Evolutionary conservation across 1,140 invertebrate genomes (phyloP), one percentile per base, ranked within the genome.

Genomic region (Mactra quadrangularis): DNA sequence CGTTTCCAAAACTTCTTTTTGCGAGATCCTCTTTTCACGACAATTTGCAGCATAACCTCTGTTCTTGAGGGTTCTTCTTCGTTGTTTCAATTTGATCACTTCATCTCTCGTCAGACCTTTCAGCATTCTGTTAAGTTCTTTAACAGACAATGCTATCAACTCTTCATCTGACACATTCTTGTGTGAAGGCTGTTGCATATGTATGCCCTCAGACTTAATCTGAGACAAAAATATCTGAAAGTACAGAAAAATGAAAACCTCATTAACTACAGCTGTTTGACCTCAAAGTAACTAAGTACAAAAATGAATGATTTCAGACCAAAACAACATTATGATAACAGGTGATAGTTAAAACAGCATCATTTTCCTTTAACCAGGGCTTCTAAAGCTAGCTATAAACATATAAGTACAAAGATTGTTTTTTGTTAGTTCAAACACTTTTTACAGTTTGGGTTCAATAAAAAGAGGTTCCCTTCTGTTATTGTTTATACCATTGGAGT

Each of bases 31-130:
- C 68, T 93, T 93, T 74, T 92, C 91, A 9, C 99, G 95, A 92
- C 99, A 99, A 92, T 99, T 99, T 90, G 99, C 98, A 31, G 99
- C 99, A 94, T 99, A 99, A 2, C 98, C 98, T 17, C 99, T 95
- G 93, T 99, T 99, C 94, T 99, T 99, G 22, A 99, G 94, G 13
- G 99, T 99, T 83, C 99, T 95, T 35, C 99, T 94, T 91, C 99
- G 98, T 93, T 99, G 98, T 94, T 99, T 99, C 77, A 99, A 93
- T 53, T 97, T 95, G 15, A 96, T 95, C 0, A 99, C 96, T 90
- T 97, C 96, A 89, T 99, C 97, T 22, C 97, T 94, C 0, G 97
- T 96, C 89, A 96, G 96, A 9, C 97, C 98, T 90, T 99, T 98
- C 9, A 99, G 94, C 33, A 96, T 94, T 91, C 98, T 98, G 93